Conservation (phyloP, 2,797 vertebrate genomes). For the Ateles fusciceps region DNA sequence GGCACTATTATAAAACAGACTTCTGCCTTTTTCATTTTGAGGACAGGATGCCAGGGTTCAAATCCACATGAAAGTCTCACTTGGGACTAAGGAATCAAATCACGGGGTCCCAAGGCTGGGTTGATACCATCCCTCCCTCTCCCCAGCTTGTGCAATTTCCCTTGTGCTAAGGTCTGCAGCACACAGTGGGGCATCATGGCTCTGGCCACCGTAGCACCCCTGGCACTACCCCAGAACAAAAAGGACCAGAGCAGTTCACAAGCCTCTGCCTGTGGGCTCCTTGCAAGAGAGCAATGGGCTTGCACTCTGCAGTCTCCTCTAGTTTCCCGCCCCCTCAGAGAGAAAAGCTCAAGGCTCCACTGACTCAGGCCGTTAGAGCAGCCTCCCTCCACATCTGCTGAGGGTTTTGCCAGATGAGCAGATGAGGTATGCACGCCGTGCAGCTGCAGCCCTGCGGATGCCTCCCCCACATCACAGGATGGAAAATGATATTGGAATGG, state of each 20-base stretch:
- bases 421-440: constrained; percentile 56
- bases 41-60: neutral
- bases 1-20: neutral
- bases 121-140: neutral
- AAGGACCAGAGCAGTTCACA: constrained; percentile 4
- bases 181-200: neutral
- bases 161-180: neutral
- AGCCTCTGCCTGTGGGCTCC: neutral
- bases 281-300: constrained; percentile 43
- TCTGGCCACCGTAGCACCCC: neutral
- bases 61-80: neutral
- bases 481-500: constrained; percentile 75
- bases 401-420: constrained; percentile 77
- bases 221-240: neutral
- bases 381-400: constrained; percentile 75
- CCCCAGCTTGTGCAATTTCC: neutral
- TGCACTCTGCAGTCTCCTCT: constrained; percentile 45
- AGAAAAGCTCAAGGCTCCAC: constrained; percentile 48
- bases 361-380: neutral
- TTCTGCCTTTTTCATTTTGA: constrained; percentile 59
- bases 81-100: neutral
- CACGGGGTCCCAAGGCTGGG: neutral
- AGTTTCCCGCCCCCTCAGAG: constrained; percentile 13
- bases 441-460: constrained; percentile 75
- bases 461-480: constrained; percentile 80